Conservation (phyloP, 2,888 invertebrate species). For the Cerastoderma edule region DNA sequence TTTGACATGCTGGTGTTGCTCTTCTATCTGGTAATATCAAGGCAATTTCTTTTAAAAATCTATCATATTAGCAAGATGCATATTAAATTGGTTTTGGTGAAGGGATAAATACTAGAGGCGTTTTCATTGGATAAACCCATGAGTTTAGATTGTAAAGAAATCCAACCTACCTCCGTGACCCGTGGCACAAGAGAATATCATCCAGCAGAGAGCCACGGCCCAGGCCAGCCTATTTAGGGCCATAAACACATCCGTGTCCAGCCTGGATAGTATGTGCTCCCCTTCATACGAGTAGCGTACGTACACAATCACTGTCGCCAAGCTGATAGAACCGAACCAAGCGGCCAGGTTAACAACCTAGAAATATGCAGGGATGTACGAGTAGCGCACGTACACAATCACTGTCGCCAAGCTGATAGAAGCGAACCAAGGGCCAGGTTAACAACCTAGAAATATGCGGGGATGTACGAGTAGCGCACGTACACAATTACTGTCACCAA, state of each 20-base stretch:
- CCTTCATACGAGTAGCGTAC: conserved; percentile 77
- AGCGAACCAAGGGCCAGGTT: no score
- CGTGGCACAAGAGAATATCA: conserved; percentile 85
- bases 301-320: conserved; percentile 76
- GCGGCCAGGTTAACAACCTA: conserved; percentile 65
- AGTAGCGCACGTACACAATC: no score
- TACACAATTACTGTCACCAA: no score
- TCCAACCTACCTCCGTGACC: conserved; percentile 84
- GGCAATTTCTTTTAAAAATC: not conserved
- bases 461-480: no score
- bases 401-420: no score
- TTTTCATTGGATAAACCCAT: not conserved
- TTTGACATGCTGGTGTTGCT: not conserved
- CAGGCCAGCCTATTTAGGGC: conserved; percentile 84
- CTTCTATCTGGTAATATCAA: not conserved
- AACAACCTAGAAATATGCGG: no score
- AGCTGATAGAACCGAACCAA: conserved; percentile 75
- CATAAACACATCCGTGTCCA: conserved; percentile 81
- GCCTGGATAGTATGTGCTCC: conserved; percentile 50
- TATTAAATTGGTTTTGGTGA: not conserved
- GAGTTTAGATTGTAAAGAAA: not conserved
- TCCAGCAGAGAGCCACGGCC: conserved; percentile 85
- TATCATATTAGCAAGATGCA: not conserved
- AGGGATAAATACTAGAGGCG: not conserved
- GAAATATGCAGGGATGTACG: conserved; percentile 12